Conservation (phyloP, 2,797 vertebrate genomes). For the Harpagifer antarcticus region DNA sequence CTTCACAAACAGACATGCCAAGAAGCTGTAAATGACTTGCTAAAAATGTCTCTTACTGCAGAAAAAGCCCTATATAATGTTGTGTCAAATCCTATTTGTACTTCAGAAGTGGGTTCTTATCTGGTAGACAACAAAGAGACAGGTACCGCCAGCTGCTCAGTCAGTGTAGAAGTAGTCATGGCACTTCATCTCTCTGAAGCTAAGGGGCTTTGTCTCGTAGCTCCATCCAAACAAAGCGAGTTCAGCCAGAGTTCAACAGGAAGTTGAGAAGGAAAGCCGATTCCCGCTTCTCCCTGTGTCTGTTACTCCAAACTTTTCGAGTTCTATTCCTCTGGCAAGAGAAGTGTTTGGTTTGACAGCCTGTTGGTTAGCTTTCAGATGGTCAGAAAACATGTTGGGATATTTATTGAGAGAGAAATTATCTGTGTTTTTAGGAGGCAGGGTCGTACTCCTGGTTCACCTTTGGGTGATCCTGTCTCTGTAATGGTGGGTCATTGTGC, state of each 20-base stretch:
- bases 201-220: slow-evolving; percentile 55
- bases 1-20: slow-evolving; percentile 3
- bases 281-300: slow-evolving; percentile 40
- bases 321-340: slow-evolving; percentile 43
- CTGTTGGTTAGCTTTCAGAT: slow-evolving; percentile 13
- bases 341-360: slow-evolving; percentile 58
- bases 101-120: slow-evolving; percentile 38
- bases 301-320: slow-evolving; percentile 51
- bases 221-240: slow-evolving; percentile 61
- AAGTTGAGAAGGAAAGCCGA: slow-evolving; percentile 51
- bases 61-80: slow-evolving; percentile 12
- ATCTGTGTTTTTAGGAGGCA: too few relatives aligned
- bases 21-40: slow-evolving; percentile 8
- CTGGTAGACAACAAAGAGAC: slow-evolving; percentile 45
- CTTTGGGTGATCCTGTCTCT: too few relatives aligned
- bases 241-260: slow-evolving; percentile 76
- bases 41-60: slow-evolving; percentile 7
- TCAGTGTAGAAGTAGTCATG: slow-evolving; percentile 50
- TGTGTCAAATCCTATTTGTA: slow-evolving; percentile 34
- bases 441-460: too few relatives aligned
- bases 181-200: slow-evolving; percentile 47
- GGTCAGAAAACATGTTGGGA: too few relatives aligned
- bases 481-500: too few relatives aligned
- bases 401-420: too few relatives aligned
- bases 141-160: slow-evolving; percentile 46